Evolutionary conservation across 2,797 vertebrate genomes (phyloP), one percentile per base, ranked within the genome.

Genomic region (Clarias laeviceps): DNA sequence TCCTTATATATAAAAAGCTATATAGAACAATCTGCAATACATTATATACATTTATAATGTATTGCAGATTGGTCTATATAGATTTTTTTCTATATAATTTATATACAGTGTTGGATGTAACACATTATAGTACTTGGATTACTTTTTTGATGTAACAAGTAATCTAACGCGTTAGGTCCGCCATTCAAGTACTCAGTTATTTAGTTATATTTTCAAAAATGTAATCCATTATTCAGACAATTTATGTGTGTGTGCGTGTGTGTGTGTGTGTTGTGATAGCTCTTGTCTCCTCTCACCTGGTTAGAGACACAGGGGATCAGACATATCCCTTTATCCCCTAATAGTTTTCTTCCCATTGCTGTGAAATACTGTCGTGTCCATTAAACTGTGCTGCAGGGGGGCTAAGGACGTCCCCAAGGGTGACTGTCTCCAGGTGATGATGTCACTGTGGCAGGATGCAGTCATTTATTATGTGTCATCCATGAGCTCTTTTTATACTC

Each of bases 361-460:
- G 6, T 11, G 40, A 64, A 83, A 64, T 22, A 18, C 14, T 50
- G 66, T 61, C 14, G 17, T 56, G 40, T 84, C 45, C 40, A 77
- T 66, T 66, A 66, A n/a, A 24, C 34, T 18, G 5, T 37, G 9
- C 54, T 45, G 45, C 45, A 45, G 40, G 40, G 40, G 40, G 40
- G 37, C 4, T n/a, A 22, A 68, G 59, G 15, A 29, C 9, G 5
- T 68, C 45, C 45, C 9, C 8, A 24, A 61, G 18, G 29, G 9
- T 54, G 20, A 76, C 29, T 76, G 34, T 83, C 59, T 32, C 40
- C 59, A 37, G 22, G 14, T 68, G 62, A 77, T 78, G 62, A 77
- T 45, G 37, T 84, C 73, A 68, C n/a, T 18, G 9, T 56, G 27
- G 37, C 24, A 5, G 17, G n/a, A 45, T 74, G 56, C 11, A 72